Percentiles rank a stretch among this genome's conserved stretches.
phyloP scores from a whole-genome alignment of 2,797 vertebrate species.

The Iguana delicatissima region DNA sequence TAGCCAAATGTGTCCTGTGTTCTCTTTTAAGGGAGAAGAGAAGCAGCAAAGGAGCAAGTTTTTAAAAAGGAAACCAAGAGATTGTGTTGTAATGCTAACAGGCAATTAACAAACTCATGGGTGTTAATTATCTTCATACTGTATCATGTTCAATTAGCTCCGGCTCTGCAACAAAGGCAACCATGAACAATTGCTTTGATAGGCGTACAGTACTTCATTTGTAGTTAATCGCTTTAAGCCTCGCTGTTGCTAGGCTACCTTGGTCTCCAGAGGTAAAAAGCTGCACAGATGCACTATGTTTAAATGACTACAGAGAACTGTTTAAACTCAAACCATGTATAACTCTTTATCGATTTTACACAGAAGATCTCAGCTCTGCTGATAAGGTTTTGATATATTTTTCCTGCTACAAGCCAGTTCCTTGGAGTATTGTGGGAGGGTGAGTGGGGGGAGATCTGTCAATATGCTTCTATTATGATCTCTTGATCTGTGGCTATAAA shows the following conservation, averaged over 20 bases:
- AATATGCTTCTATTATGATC: conserved; percentile 99
- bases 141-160: conserved; percentile 92
- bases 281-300: conserved; percentile 93
- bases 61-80: conserved; percentile 78
- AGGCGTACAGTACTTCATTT: conserved; percentile 90
- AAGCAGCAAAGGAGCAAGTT: conserved; percentile 79
- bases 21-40: conserved; percentile 69
- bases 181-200: conserved; percentile 92
- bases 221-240: conserved; percentile 92
- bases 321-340: conserved; percentile 99
- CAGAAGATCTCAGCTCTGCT: conserved; percentile 96
- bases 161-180: conserved; percentile 88
- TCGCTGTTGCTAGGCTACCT: conserved; percentile 90
- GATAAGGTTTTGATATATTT: conserved; percentile 99
- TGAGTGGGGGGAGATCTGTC: conserved; percentile 92
- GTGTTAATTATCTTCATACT: conserved; percentile 89
- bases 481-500: conserved; percentile 99
- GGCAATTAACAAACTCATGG: conserved; percentile 93
- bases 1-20: conserved; percentile 73
- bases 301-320: conserved; percentile 99
- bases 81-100: conserved; percentile 88
- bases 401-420: conserved; percentile 92
- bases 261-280: conserved; percentile 86
- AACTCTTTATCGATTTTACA: conserved; percentile 99
- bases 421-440: conserved; percentile 89